Percentiles rank a stretch among this genome's conserved stretches.
These are phyloP conservation scores for Drosophila parabipectinata DNA, from an alignment of 1,140 invertebrate genomes.

Conservation along the genomic window DNA sequence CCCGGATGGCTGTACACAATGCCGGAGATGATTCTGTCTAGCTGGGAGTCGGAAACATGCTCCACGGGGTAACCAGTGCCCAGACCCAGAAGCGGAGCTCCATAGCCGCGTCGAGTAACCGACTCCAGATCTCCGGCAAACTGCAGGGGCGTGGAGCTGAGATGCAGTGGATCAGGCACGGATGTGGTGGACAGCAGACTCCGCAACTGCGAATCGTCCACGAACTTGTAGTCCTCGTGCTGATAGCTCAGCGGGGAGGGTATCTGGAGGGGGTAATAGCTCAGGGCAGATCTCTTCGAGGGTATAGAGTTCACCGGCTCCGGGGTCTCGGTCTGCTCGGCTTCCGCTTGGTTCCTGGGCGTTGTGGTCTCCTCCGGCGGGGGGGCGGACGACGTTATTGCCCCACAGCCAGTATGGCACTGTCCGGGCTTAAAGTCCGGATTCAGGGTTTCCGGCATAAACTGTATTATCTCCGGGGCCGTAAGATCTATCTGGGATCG, in stretches of 20 bases:
- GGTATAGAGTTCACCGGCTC: slow-evolving; percentile 51
- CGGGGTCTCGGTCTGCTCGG: neutral
- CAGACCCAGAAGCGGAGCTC: slow-evolving; percentile 12
- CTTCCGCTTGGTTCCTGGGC: neutral
- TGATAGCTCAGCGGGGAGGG: slow-evolving; percentile 39
- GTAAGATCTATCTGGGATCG: slow-evolving; percentile 66
- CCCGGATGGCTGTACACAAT: slow-evolving; percentile 70
- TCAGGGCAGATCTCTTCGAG: slow-evolving; percentile 46
- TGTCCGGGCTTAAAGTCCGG: slow-evolving; percentile 68
- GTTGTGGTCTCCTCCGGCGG: slow-evolving; percentile 12
- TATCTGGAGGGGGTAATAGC: slow-evolving; percentile 61
- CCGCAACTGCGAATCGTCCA: slow-evolving; percentile 58
- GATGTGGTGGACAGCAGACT: slow-evolving; percentile 64
- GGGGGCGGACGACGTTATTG: slow-evolving; percentile 32
- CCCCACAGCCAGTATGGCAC: slow-evolving; percentile 65
- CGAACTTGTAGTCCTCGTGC: slow-evolving; percentile 51
- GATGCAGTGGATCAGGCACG: slow-evolving; percentile 65
- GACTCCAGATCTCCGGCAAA: slow-evolving; percentile 68
- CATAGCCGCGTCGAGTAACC: slow-evolving; percentile 10
- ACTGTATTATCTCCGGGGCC: slow-evolving; percentile 78
- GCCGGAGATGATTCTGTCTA: slow-evolving; percentile 70
- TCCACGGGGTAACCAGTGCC: slow-evolving; percentile 60
- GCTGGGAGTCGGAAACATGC: slow-evolving; percentile 59
- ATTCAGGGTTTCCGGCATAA: slow-evolving; percentile 74
- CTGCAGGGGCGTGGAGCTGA: slow-evolving; percentile 56